phyloP scores from a whole-genome alignment of 30 jellyfish, hydroid and myxozoan genomes.

The Hydra vulgaris region DNA sequence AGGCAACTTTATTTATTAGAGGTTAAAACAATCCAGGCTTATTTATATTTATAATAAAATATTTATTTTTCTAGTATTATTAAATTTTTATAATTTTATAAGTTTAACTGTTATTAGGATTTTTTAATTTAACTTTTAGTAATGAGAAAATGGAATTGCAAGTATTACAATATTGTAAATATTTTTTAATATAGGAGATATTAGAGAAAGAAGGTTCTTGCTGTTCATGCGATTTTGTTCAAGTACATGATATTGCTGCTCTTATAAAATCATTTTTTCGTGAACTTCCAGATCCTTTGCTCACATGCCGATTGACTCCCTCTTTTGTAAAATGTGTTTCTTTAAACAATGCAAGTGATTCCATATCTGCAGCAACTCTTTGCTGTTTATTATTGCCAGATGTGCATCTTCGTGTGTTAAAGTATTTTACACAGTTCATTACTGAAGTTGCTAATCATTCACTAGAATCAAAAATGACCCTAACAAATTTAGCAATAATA shows the following conservation, averaged over 20 bases:
- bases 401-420: conserved; percentile 73
- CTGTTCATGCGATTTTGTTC: conserved; percentile 64
- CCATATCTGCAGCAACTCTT: conserved; percentile 58
- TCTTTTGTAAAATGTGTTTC: conserved; percentile 64
- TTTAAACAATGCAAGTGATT: conserved; percentile 48
- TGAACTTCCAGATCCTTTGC: conserved; percentile 88
- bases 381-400: conserved; percentile 87
- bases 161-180: too few relatives aligned
- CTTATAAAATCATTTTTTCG: conserved; percentile 77
- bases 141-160: too few relatives aligned
- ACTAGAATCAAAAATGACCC: conserved; percentile 83
- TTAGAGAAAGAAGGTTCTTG: conserved; percentile 71
- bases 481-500: conserved; percentile 76
- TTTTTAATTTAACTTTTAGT: too few relatives aligned
- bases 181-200: conserved; percentile 33
- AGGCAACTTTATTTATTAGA: too few relatives aligned
- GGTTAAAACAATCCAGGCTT: too few relatives aligned
- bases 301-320: conserved; percentile 43
- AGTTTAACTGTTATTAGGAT: too few relatives aligned
- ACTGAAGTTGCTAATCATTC: conserved; percentile 86
- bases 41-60: too few relatives aligned
- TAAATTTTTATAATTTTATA: too few relatives aligned
- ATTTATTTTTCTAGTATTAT: too few relatives aligned
- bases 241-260: conserved; percentile 93
- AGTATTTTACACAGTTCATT: conserved; percentile 56